Evolutionary conservation across 2,113 vertebrate species (phyloP), one percentile per base, ranked within the genome.

Genomic region (Leuciscus idus): DNA sequence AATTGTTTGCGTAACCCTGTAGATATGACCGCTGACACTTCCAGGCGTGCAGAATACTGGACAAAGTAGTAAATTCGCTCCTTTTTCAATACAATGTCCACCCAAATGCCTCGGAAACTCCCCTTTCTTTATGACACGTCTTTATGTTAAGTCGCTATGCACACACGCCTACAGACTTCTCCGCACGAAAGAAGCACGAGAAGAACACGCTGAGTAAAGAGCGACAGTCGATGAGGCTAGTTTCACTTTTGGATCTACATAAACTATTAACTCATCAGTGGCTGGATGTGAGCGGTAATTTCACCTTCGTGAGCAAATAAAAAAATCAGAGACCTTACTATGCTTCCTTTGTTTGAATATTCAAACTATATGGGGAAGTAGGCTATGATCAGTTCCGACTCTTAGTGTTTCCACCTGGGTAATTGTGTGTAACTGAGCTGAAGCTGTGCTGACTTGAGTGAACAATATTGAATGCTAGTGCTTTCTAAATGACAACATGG

Each of bases 61-160:
- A 26, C 30, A 17, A 52, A 52, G 43, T 66, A 19, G 39, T 82
- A 68, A 70, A 82, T 11, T 50, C 26, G 46, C 10, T 11, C 26
- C 80, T 21, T 82, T 80, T 82, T 82, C 62, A 68, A 70, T 70
- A 28, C 46, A 82, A 50, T 48, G 62, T 82, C 80, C 80, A 68
- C 62, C 80, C 80, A 52, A 52, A 66, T 30, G 43, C 30, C 10
- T 52, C 46, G 80, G 80, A 82, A 82, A 82, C 62, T 82, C 80
- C 80, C 80, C 50, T 64, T 12, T 66, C 80, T 82, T 66, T 82
- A 52, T 50, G 46, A 70, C 19, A 33, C 80, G 39, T 68, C 62
- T 68, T 48, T 66, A 82, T 6, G 43, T 82, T 82, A 43, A 68
- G 15, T 62, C 23, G 39, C 21, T n/a, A n/a, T 48, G 4, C 17